Base-by-base conservation (phyloP, 2,888 invertebrate species). In the Bembecia ichneumoniformis region DNA sequence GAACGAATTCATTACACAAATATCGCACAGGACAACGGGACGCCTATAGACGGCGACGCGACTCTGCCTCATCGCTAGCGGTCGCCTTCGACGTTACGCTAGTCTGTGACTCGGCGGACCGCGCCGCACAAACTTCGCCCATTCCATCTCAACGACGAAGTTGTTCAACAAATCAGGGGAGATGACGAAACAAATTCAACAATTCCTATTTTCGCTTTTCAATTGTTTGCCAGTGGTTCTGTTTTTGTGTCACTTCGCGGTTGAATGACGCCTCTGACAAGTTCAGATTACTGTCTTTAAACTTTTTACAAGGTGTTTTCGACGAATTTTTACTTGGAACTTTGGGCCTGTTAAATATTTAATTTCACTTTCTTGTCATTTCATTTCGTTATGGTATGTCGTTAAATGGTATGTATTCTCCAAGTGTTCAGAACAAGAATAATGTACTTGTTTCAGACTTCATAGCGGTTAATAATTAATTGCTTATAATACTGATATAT, bases 161-260 rank as follows among this genome's bases (percentile, higher is more conserved):
- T 66, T 67, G 63, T 64, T 64, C 62, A 62, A 63, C 66, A 66
- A 66, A 65, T 63, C 64, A 62, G 60, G 55, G 57, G 57, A 65
- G 57, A 65, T 68, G 70, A 68, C 67, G 64, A 60, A 64, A 68
- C 68, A 64, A 65, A 66, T 63, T 62, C 63, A 62, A 59, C 63
- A 60, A 66, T 66, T 62, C 58, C 62, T 68, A 66, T 71, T 71
- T 68, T 64, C 67, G 64, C 62, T 66, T 65, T 63, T 55, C 67
- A 60, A 66, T 68, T 67, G 68, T 69, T 71, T 58, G 60, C 51
- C 47, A 55, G 58, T 63, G 53, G 58, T 55, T 28, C 55, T 64
- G 66, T 68, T 69, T 66, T 65, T 62, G 58, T 52, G 53, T 51
- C 54, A 47, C 51, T 52, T 51, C 54, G 48, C 52, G 57, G 52